phyloP scores from a whole-genome alignment of 2,888 invertebrate species.

The Sisyra terminalis region DNA sequence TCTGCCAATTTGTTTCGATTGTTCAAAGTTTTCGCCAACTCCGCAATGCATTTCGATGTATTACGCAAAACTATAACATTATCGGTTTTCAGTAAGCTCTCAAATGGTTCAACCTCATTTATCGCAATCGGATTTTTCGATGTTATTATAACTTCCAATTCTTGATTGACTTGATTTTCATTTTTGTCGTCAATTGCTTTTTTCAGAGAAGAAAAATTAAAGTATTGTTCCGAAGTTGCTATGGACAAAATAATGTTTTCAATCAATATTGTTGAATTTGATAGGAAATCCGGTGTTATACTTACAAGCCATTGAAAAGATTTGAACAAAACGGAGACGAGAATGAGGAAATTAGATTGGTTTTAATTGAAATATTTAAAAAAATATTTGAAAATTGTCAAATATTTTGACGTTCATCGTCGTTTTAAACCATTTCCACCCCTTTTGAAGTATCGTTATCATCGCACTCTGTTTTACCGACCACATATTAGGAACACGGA shows the following conservation, averaged over 20 bases:
- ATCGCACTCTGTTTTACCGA: too few species aligned
- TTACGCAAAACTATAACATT: slow-evolving; percentile 35
- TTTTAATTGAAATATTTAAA: too few species aligned
- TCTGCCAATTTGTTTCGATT: slow-evolving; percentile 56
- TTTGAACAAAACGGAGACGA: too few species aligned
- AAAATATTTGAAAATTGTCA: too few species aligned
- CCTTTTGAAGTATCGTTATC: too few species aligned
- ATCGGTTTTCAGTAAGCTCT: slow-evolving; percentile 27
- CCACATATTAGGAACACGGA: too few species aligned
- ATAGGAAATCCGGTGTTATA: too few species aligned
- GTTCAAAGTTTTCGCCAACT: slow-evolving; percentile 60
- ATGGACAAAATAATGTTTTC: neutral
- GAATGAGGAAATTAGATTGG: too few species aligned
- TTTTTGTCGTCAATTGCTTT: slow-evolving; percentile 6
- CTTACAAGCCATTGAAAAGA: slow-evolving; percentile 2
- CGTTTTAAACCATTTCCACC: too few species aligned
- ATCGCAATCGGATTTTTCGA: slow-evolving; percentile 29
- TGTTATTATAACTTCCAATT: slow-evolving; percentile 17
- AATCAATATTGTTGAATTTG: too few species aligned
- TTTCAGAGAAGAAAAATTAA: slow-evolving; percentile 3
- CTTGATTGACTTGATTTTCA: slow-evolving; percentile 2
- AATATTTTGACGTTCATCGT: too few species aligned
- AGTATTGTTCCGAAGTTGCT: slow-evolving; percentile 4
- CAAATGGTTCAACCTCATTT: slow-evolving; percentile 29
- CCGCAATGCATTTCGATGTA: slow-evolving; percentile 58